A percentile compares a stretch with the other conserved stretches of the same genome.
These are phyloP conservation scores for Tachysurus fulvidraco DNA, from an alignment of 2,113 vertebrate genomes.

Conservation along the genomic window DNA sequence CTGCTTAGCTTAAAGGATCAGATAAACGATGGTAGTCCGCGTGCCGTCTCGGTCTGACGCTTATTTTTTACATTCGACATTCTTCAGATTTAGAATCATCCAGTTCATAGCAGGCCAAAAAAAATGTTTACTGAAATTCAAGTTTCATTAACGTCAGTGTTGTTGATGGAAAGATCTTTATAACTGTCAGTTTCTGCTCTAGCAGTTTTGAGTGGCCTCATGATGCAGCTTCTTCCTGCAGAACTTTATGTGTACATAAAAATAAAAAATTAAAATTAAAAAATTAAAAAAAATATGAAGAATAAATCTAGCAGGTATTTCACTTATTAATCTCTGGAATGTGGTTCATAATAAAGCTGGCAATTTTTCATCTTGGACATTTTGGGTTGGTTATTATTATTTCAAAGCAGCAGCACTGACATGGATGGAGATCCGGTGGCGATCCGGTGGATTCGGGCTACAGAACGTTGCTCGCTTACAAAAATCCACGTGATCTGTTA, in stretches of 20 bases:
- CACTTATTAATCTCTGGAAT: conserved; percentile 57
- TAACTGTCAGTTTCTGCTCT: conserved; percentile 49
- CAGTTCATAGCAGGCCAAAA: conserved; percentile 44
- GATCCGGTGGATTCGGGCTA: neutral
- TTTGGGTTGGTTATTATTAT: neutral
- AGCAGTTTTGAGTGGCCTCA: conserved; percentile 39
- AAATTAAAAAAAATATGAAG: conserved; percentile 3
- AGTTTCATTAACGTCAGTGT: conserved; percentile 51
- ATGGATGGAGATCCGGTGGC: neutral
- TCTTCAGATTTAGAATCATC: conserved; percentile 52
- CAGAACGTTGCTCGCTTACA: neutral
- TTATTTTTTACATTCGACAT: conserved; percentile 47
- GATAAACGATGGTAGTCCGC: conserved; percentile 31
- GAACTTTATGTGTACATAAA: conserved; percentile 53
- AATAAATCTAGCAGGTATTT: conserved; percentile 46
- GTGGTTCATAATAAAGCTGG: conserved; percentile 60
- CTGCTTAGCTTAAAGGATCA: conserved; percentile 33
- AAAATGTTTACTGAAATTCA: conserved; percentile 45
- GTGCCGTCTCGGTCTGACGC: conserved; percentile 32
- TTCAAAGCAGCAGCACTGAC: neutral
- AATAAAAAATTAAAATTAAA: neutral
- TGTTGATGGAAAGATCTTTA: conserved; percentile 51
- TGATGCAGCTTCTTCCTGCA: conserved; percentile 44
- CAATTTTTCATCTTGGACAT: conserved; percentile 57
- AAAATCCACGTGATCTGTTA: neutral